Evolutionary conservation across 2,113 vertebrate species (phyloP).

Genomic region (Petaurus breviceps): DNA sequence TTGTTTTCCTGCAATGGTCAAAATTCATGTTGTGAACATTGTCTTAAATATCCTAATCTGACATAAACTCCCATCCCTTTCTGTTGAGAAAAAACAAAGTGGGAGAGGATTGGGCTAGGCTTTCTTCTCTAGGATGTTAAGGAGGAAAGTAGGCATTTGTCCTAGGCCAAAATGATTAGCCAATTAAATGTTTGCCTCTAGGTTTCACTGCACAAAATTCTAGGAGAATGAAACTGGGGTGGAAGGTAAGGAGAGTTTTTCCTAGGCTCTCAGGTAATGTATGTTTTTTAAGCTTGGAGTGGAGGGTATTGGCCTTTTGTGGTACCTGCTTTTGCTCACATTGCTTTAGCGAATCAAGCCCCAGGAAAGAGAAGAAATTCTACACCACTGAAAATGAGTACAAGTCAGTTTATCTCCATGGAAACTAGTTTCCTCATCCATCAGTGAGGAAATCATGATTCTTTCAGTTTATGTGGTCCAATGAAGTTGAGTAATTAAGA

Average conservation of each 20-base stretch:
- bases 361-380: neutral
- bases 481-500: neutral
- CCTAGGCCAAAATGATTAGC: neutral
- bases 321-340: neutral
- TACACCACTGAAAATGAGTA: neutral
- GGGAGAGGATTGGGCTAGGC: neutral
- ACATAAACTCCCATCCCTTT: conserved; percentile 33
- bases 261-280: neutral
- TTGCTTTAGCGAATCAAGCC: neutral
- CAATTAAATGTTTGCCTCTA: neutral
- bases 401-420: neutral
- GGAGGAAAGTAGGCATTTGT: neutral
- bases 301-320: too few relatives aligned
- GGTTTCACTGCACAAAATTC: neutral
- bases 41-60: conserved; percentile 37
- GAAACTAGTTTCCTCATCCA: neutral
- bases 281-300: neutral
- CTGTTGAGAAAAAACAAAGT: conserved; percentile 28
- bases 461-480: neutral
- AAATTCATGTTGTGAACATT: conserved; percentile 12
- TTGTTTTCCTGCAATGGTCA: neutral
- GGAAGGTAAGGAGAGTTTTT: neutral
- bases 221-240: neutral
- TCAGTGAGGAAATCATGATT: neutral
- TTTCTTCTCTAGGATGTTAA: conserved; percentile 27